Conservation (phyloP, 2,888 invertebrate species). For the Rhaphigaster nebulosa region DNA sequence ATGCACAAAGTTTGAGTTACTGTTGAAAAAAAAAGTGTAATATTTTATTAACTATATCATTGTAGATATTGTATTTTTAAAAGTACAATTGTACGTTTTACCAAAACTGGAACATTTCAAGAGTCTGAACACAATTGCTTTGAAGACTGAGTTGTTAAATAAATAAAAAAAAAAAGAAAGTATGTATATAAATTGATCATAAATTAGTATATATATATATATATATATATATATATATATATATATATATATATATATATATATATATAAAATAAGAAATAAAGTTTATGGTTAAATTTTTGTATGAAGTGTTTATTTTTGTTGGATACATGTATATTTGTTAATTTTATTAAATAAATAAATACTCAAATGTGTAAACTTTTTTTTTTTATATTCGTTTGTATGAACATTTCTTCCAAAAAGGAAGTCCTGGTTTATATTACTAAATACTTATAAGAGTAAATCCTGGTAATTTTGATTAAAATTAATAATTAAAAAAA, state of each 20-base stretch:
- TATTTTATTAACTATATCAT: neutral
- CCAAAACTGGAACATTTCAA: neutral
- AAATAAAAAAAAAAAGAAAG: neutral
- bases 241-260: neutral
- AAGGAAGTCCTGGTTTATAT: no score
- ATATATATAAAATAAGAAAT: neutral
- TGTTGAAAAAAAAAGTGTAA: neutral
- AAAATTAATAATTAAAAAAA: no score
- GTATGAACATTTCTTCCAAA: neutral
- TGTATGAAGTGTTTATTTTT: neutral
- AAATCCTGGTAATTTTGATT: no score
- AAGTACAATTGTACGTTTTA: neutral
- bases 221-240: neutral
- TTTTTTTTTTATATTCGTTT: neutral
- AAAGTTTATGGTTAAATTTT: neutral
- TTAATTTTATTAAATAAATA: neutral
- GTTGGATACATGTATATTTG: neutral
- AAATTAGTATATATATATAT: neutral
- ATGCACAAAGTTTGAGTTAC: neutral
- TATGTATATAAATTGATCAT: neutral
- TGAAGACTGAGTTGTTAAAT: neutral
- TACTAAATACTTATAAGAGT: no score
- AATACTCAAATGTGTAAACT: neutral
- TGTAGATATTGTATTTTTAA: neutral
- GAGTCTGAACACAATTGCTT: neutral